These are phyloP conservation scores for Molanna angustata DNA, from an alignment of 2,888 invertebrate species.

Conservation along the genomic window DNA sequence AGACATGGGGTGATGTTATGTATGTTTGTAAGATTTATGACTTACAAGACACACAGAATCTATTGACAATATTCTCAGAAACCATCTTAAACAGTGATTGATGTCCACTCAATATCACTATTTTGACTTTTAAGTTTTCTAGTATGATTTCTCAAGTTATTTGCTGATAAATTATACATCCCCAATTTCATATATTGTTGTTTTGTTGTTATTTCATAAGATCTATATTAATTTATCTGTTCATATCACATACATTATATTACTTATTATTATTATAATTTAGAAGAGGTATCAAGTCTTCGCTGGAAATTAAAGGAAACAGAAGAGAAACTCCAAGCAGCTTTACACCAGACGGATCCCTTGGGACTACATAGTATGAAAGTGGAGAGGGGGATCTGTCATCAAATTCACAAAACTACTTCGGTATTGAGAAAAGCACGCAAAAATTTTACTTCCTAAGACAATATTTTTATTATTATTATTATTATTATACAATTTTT, in stretches of 20 bases:
- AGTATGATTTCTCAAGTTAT: no score
- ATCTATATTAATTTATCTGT: not conserved
- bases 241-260: not conserved
- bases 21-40: no score
- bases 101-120: no score
- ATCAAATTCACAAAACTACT: constrained; percentile 76
- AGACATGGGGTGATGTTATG: no score
- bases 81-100: no score
- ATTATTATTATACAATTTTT: no score
- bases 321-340: constrained; percentile 72
- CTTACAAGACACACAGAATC: no score
- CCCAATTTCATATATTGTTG: no score
- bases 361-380: constrained; percentile 78
- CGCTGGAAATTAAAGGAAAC: constrained; percentile 69
- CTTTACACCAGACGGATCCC: constrained; percentile 69
- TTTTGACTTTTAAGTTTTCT: no score
- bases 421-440: constrained; percentile 73
- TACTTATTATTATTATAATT: not conserved
- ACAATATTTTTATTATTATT: no score
- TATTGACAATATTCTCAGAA: no score
- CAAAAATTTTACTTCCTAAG: constrained; percentile 61
- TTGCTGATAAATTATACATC: no score
- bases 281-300: constrained; percentile 56
- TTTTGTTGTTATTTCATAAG: not conserved
- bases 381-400: constrained; percentile 80